Percentiles rank a stretch among this genome's conserved stretches.
Evolutionary conservation across 1,140 invertebrate genomes (phyloP).

Genomic region (Heliothis subflexa): DNA sequence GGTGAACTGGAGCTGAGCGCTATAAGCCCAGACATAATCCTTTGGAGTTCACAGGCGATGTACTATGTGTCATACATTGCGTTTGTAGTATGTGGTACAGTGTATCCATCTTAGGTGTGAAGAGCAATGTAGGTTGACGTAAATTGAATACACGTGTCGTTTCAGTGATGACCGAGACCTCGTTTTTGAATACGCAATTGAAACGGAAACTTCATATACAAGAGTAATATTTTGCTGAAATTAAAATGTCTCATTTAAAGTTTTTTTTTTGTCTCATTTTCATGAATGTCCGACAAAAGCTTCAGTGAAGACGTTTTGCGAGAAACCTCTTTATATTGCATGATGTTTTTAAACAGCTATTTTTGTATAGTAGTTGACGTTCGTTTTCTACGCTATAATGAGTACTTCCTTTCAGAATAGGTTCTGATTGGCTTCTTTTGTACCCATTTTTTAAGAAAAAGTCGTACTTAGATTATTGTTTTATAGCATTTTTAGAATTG

Average conservation of each 20-base stretch:
- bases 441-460: no score
- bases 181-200: conserved; percentile 59
- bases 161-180: conserved; percentile 36
- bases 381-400: no score
- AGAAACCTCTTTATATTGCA: background rate
- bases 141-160: conserved; percentile 5
- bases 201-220: conserved; percentile 54
- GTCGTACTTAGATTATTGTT: no score
- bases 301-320: background rate
- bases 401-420: no score
- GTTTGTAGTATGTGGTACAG: background rate
- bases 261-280: conserved; percentile 1
- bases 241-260: conserved; percentile 47
- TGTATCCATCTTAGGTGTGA: background rate
- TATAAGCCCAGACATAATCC: conserved; percentile 6
- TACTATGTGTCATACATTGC: background rate
- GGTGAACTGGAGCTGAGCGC: background rate
- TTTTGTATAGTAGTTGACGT: no score
- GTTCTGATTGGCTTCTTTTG: no score
- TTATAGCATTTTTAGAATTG: background rate
- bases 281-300: background rate
- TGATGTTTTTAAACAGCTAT: no score
- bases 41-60: background rate
- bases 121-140: conserved; percentile 39
- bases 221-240: conserved; percentile 51